phyloP scores from a whole-genome alignment of 2,888 invertebrate genomes.

The Nymphalis polychloros region DNA sequence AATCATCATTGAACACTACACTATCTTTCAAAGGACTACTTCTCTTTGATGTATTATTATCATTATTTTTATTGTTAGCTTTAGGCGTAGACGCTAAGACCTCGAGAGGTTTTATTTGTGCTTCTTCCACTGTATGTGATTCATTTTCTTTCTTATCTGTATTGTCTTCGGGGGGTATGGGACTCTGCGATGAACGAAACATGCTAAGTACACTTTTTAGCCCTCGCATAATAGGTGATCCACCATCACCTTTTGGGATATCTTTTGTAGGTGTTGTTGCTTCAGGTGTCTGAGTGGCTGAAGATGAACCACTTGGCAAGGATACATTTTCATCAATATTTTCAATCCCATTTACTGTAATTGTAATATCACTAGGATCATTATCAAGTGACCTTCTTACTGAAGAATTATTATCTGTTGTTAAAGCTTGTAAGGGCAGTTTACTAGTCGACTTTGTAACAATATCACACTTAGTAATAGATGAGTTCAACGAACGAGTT shows the following conservation, averaged over 20 bases:
- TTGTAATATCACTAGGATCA: constrained; percentile 49
- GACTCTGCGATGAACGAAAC: constrained; percentile 73
- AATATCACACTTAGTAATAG: constrained; percentile 56
- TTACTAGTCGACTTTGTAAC: constrained; percentile 56
- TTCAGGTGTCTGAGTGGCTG: constrained; percentile 63
- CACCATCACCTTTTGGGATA: constrained; percentile 56
- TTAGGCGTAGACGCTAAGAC: constrained; percentile 66
- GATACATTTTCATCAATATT: constrained; percentile 64
- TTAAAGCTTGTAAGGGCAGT: constrained; percentile 58
- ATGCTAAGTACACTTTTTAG: constrained; percentile 72
- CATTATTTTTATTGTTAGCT: constrained; percentile 50
- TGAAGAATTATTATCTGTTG: constrained; percentile 53
- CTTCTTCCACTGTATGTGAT: constrained; percentile 28
- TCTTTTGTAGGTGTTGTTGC: constrained; percentile 72
- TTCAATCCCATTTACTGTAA: constrained; percentile 51
- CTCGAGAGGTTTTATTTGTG: constrained; percentile 30
- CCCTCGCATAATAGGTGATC: constrained; percentile 73
- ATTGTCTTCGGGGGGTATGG: constrained; percentile 56
- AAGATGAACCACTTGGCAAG: constrained; percentile 64
- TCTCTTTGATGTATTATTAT: constrained; percentile 52
- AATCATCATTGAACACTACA: constrained; percentile 68
- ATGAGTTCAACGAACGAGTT: constrained; percentile 63
- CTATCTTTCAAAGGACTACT: constrained; percentile 69
- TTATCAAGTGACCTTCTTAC: constrained; percentile 52
- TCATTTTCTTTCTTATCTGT: constrained; percentile 39